Conservation (phyloP, 2,888 invertebrate species). For the Druceiella hillmani region DNA sequence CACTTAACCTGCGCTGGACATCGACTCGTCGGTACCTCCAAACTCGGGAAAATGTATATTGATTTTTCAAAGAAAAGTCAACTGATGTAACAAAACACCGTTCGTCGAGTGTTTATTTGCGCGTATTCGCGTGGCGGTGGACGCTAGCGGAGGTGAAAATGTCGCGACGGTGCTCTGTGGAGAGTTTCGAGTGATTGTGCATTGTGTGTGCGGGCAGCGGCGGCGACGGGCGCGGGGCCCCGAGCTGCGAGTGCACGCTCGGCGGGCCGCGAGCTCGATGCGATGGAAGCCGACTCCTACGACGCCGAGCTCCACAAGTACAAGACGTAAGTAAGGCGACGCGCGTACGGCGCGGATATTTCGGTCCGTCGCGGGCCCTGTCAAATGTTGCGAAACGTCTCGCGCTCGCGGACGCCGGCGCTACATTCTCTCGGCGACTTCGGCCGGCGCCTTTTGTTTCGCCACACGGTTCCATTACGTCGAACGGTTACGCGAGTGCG, state of each 20-base stretch:
- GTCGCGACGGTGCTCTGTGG: slow-evolving; percentile 49
- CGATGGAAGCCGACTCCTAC: no score
- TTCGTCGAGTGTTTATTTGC: slow-evolving; percentile 52
- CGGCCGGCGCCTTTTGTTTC: slow-evolving; percentile 46
- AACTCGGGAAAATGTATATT: slow-evolving; percentile 56
- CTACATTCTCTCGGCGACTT: slow-evolving; percentile 42
- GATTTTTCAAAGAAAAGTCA: slow-evolving; percentile 57
- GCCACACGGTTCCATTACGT: no score
- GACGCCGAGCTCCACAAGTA: no score
- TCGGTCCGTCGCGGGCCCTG: slow-evolving; percentile 39
- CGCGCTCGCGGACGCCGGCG: slow-evolving; percentile 40
- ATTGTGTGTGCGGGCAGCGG: slow-evolving; percentile 40
- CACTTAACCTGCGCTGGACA: slow-evolving; percentile 56
- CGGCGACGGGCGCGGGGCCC: slow-evolving; percentile 6
- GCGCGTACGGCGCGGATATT: slow-evolving; percentile 41
- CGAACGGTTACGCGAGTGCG: no score
- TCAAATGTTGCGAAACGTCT: slow-evolving; percentile 48
- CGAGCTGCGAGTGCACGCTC: slow-evolving; percentile 16
- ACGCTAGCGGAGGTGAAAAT: slow-evolving; percentile 50
- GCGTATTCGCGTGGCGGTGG: slow-evolving; percentile 44
- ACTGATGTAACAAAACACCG: slow-evolving; percentile 54
- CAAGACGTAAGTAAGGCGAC: no score
- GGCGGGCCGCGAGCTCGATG: slow-evolving; percentile 34
- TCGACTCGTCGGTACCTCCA: slow-evolving; percentile 53
- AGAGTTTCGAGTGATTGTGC: slow-evolving; percentile 49